Base-by-base conservation (phyloP, 2,888 invertebrate species). In the Asteroscopus sphinx region DNA sequence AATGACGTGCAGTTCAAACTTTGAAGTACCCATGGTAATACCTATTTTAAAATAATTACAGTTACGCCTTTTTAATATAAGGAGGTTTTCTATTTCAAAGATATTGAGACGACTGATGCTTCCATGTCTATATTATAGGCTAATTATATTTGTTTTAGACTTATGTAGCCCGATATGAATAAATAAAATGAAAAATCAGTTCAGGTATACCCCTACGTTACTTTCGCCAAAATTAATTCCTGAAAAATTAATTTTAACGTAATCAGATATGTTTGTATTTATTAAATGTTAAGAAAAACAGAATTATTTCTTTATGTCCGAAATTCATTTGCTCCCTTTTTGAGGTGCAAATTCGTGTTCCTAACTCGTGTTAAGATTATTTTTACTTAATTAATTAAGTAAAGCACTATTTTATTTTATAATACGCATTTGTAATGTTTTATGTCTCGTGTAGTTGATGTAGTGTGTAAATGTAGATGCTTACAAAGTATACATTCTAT, bases 311-410 rank as follows among this genome's bases (percentile, higher is more conserved):
- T n/a, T 11, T 30, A 2, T n/a, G n/a, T 33, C 13, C 12, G 32
- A 33, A 33, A 12, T 33, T 12, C 32, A 12, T 33, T 33, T 35
- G 15, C 35, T 13, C 15, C 15, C 8, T 35, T n/a, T n/a, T 37
- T 17, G 16, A 30, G 13, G 15, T 26, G 25, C 12, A 13, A 66
- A 46, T 62, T 62, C 46, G 62, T 72, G 64, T 73, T 73, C 56
- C 52, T 68, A 68, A 32, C 39, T 69, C 33, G 63, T 37, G 37
- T 36, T 72, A 68, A 57, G 45, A 53, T 53, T 49, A 46, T 56
- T 52, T 67, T 73, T 73, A 70, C 73, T 70, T 73, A 73, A 69
- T 63, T 73, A 72, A 46, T 47, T 62, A 44, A 30, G 17, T 39
- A 47, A 44, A 40, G 7, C 42, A 39, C 25, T 36, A 41, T 52